Base-by-base conservation (phyloP, 2,888 invertebrate species). In the Netelia melanura region DNA sequence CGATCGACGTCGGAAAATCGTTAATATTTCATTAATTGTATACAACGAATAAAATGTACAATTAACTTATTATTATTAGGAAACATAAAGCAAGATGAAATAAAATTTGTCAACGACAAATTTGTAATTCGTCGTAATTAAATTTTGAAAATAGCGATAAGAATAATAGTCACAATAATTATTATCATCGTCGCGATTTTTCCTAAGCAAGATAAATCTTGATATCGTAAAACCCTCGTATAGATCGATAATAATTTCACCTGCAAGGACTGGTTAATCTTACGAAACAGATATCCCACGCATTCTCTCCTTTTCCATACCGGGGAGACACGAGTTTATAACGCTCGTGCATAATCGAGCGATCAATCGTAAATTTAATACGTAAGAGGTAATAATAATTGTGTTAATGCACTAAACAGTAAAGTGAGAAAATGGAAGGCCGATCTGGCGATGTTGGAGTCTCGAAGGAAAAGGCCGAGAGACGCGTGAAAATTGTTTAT, bases 381-480 rank as follows among this genome's bases (percentile, higher is more conserved):
- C 21, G 58, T 58, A 54, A 54, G 58, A 58, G 58, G 9, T 58
- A 58, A 58, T 58, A 58, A 58, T 58, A 21, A 58, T 58, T 21
- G 21, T 21, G 17, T 9, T 58, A 58, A 58, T 58, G 21, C 10
- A 58, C 48, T 17, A 58, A 54, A 48, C 10, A 58, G 75, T 48
- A 52, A 62, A 10, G 48, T 64, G 68, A 74, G 65, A 80, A 75
- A 71, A 61, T 78, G 71, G 48, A 30, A 77, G 67, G 74, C 61
- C 38, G 38, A 38, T 38, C 38, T 38, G 38, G 38, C 38, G 38
- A 38, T 38, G 38, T 3, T 38, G 38, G 8, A 6, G 61, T 58
- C 52, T 62, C 71, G 79, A 74, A 74, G 10, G 43, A 54, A n/a
- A 52, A 70, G 21, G 30, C 30, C 10, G 10, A 83, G 14, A 75